Evolutionary conservation across 2,888 invertebrate genomes (phyloP).

Genomic region (Lasiommata megera): DNA sequence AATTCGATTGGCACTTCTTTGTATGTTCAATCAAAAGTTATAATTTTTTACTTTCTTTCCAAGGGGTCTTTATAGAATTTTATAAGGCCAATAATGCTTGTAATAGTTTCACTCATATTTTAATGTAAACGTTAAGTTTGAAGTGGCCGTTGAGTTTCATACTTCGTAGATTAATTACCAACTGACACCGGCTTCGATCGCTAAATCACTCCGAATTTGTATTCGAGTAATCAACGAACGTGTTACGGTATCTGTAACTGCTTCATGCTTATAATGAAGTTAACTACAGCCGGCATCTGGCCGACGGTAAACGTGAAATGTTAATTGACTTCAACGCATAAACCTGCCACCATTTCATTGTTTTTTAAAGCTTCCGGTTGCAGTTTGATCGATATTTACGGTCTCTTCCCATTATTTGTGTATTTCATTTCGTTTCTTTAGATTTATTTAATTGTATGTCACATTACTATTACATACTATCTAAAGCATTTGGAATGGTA

Average conservation of each 20-base stretch:
- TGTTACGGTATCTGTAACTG: not conserved
- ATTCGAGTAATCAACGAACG: not conserved
- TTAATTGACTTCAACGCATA: constrained; percentile 11
- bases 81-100: too few species aligned
- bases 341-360: constrained; percentile 3
- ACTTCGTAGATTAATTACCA: not conserved
- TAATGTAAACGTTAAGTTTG: too few species aligned
- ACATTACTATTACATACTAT: too few species aligned
- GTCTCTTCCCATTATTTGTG: not conserved
- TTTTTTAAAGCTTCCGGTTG: not conserved
- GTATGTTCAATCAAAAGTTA: too few species aligned
- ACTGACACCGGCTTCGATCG: not conserved
- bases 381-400: not conserved
- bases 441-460: too few species aligned
- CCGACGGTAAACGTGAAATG: constrained; percentile 8
- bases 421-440: too few species aligned
- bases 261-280: not conserved
- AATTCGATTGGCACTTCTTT: too few species aligned
- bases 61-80: too few species aligned
- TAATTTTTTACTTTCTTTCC: too few species aligned
- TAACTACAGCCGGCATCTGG: not conserved
- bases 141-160: too few species aligned
- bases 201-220: not conserved
- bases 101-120: too few species aligned
- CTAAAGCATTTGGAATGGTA: too few species aligned